Conservation (phyloP, 2,113 vertebrate species). For the Holacanthus passer region DNA sequence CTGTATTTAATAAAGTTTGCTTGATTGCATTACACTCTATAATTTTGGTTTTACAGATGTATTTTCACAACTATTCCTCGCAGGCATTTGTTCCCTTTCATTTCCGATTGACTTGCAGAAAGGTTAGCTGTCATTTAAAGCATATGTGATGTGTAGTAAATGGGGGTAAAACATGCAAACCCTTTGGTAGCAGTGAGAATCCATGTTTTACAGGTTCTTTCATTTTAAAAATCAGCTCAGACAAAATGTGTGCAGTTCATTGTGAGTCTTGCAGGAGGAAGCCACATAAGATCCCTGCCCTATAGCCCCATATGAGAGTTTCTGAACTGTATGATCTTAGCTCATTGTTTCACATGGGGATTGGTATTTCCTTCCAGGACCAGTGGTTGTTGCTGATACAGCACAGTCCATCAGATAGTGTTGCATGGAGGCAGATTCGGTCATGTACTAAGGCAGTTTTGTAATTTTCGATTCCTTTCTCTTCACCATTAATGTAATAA, state of each 20-base stretch:
- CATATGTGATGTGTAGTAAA: not conserved
- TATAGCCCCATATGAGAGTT: slow-evolving; percentile 47
- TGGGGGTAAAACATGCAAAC: not conserved
- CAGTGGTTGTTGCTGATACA: slow-evolving; percentile 52
- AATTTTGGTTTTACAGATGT: no score
- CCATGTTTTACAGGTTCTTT: not conserved
- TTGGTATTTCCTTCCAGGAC: slow-evolving; percentile 77
- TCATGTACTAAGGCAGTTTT: not conserved
- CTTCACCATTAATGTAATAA: not conserved
- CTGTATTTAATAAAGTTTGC: not conserved
- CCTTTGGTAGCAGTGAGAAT: not conserved
- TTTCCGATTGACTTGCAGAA: no score
- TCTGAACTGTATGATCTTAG: slow-evolving; percentile 50
- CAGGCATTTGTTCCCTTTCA: no score
- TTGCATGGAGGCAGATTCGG: slow-evolving; percentile 30
- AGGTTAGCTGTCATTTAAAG: not conserved
- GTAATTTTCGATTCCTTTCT: not conserved
- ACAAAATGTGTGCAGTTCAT: slow-evolving; percentile 23
- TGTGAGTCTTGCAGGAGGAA: slow-evolving; percentile 28
- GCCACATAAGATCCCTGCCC: slow-evolving; percentile 51
- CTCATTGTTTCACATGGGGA: slow-evolving; percentile 76
- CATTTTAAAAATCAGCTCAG: not conserved
- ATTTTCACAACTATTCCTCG: no score
- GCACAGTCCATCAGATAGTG: slow-evolving; percentile 48
- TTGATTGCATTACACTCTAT: not conserved